phyloP scores from a whole-genome alignment of 2,113 vertebrate genomes.

The Mola mola region DNA sequence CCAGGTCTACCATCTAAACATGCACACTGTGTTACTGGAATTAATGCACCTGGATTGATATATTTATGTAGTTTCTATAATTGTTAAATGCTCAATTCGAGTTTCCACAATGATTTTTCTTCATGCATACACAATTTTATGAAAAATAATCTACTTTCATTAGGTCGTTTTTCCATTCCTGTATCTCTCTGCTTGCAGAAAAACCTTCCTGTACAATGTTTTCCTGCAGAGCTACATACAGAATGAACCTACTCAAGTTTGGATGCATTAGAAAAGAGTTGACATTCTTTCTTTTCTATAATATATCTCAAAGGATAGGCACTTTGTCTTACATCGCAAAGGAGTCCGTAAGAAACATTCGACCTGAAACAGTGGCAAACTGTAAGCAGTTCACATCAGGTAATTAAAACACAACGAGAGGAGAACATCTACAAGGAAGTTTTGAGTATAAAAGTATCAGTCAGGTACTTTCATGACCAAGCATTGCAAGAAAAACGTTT shows the following conservation, averaged over 20 bases:
- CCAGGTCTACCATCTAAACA: slow-evolving; percentile 49
- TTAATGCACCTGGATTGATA: slow-evolving; percentile 52
- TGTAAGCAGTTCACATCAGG: slow-evolving; percentile 67
- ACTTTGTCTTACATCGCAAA: slow-evolving; percentile 90
- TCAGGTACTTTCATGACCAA: slow-evolving; percentile 50
- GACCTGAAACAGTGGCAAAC: slow-evolving; percentile 86
- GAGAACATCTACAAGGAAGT: slow-evolving; percentile 80
- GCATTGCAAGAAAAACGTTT: slow-evolving; percentile 51
- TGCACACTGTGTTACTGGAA: slow-evolving; percentile 61
- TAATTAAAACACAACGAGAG: slow-evolving; percentile 56
- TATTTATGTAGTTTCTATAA: slow-evolving; percentile 63
- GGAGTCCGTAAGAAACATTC: slow-evolving; percentile 83
- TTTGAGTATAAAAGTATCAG: slow-evolving; percentile 79
- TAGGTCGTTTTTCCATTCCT: slow-evolving; percentile 40
- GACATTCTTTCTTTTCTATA: slow-evolving; percentile 77
- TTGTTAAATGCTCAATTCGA: slow-evolving; percentile 55
- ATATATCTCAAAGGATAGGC: slow-evolving; percentile 91
- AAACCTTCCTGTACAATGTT: slow-evolving; percentile 73
- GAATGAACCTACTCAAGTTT: slow-evolving; percentile 56
- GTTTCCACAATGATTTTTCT: slow-evolving; percentile 47
- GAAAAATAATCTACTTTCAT: slow-evolving; percentile 40
- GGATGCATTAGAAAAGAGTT: slow-evolving; percentile 75
- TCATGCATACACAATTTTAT: slow-evolving; percentile 27
- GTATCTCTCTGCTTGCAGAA: slow-evolving; percentile 58
- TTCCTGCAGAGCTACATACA: slow-evolving; percentile 64